A percentile compares a stretch with the other conserved stretches of the same genome.
phyloP scores from a whole-genome alignment of 2,113 vertebrate genomes.

The Condylura cristata region DNA sequence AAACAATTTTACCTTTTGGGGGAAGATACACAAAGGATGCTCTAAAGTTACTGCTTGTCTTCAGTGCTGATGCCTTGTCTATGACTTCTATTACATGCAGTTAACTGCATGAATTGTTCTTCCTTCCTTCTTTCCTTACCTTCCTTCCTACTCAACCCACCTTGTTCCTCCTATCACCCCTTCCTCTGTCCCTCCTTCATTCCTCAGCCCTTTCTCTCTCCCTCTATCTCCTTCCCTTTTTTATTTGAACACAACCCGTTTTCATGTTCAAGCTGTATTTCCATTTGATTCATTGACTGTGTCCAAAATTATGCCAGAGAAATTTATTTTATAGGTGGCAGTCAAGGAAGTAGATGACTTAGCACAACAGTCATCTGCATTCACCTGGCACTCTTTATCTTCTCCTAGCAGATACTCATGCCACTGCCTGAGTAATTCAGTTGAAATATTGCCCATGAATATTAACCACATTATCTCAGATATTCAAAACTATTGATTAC shows the following conservation, averaged over 20 bases:
- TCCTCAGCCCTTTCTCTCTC: accelerated
- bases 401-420: constrained; percentile 68
- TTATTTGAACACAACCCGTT: constrained; percentile 61
- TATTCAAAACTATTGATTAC: constrained; percentile 70
- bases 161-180: accelerated
- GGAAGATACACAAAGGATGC: background rate
- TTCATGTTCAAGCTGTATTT: constrained; percentile 85
- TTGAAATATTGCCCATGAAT: constrained; percentile 40
- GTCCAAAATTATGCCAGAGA: constrained; percentile 69
- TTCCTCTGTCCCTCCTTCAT: background rate
- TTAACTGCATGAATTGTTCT: constrained; percentile 83
- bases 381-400: constrained; percentile 76
- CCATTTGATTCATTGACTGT: constrained; percentile 82
- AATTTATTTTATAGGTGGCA: constrained; percentile 76
- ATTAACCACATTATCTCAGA: constrained; percentile 34
- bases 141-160: too few species aligned
- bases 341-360: constrained; percentile 75
- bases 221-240: background rate
- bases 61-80: background rate
- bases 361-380: constrained; percentile 63
- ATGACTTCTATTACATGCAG: constrained; percentile 77
- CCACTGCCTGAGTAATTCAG: constrained; percentile 55
- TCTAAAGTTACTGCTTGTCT: background rate
- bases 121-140: too few species aligned
- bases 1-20: background rate